Conservation (phyloP, 2,888 invertebrate species). For the Andrena trimmerana region DNA sequence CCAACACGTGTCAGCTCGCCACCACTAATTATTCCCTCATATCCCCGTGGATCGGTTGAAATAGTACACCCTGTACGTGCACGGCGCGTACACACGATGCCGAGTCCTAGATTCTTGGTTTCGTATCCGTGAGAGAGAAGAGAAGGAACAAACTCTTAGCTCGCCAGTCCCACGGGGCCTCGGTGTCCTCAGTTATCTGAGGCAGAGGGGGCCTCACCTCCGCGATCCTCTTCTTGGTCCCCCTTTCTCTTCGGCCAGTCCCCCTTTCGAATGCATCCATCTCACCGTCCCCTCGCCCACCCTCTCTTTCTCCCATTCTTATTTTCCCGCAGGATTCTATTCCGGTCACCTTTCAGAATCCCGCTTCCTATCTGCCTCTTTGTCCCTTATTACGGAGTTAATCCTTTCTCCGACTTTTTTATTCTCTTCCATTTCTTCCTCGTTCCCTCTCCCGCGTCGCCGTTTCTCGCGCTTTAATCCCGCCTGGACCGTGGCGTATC, state of each 20-base stretch:
- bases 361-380: constrained; percentile 46
- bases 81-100: constrained; percentile 65
- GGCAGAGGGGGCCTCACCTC: constrained; percentile 66
- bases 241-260: constrained; percentile 72
- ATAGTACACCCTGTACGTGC: constrained; percentile 26
- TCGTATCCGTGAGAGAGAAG: constrained; percentile 79
- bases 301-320: constrained; percentile 31
- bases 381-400: constrained; percentile 60
- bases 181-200: constrained; percentile 75
- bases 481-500: constrained; percentile 56
- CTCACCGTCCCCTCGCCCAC: constrained; percentile 35
- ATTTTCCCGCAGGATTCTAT: constrained; percentile 13
- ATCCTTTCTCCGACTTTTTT: constrained; percentile 49
- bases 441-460: not conserved
- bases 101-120: constrained; percentile 79
- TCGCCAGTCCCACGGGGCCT: constrained; percentile 78
- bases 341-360: constrained; percentile 23
- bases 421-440: not conserved
- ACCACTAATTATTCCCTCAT: not conserved
- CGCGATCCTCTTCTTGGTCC: constrained; percentile 68
- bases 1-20: not conserved
- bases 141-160: constrained; percentile 70
- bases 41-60: not conserved
- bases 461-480: constrained; percentile 42
- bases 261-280: constrained; percentile 70